Percentiles rank a stretch among this genome's conserved stretches.
Evolutionary conservation across 2,888 invertebrate genomes (phyloP).

Genomic region (Hanleya hanleyi): DNA sequence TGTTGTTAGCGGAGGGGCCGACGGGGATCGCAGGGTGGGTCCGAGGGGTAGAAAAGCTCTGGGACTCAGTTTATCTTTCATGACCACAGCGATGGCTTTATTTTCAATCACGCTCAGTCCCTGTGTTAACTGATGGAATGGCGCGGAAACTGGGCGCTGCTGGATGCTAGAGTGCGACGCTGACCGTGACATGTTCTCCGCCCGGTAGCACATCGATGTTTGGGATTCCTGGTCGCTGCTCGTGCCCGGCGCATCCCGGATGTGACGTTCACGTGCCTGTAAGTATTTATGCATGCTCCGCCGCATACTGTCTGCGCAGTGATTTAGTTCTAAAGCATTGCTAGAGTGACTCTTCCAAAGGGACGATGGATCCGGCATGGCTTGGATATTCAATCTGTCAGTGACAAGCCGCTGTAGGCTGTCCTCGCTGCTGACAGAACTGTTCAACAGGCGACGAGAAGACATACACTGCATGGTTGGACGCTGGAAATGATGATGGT

Average conservation of each 20-base stretch:
- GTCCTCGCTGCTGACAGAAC: conserved; percentile 53
- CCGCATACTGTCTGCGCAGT: conserved; percentile 66
- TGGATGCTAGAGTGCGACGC: not conserved
- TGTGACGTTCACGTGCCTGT: conserved; percentile 48
- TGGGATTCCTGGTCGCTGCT: conserved; percentile 50
- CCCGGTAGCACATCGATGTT: not conserved
- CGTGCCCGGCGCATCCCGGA: conserved; percentile 41
- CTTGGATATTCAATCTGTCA: conserved; percentile 79
- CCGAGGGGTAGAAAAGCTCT: conserved; percentile 47
- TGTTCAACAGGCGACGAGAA: conserved; percentile 29
- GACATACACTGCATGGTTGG: not conserved
- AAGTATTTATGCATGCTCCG: conserved; percentile 68
- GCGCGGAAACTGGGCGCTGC: conserved; percentile 54
- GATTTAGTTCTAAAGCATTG: conserved; percentile 60
- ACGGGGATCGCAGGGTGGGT: conserved; percentile 28
- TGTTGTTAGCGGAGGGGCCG: conserved; percentile 53
- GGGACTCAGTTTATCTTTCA: conserved; percentile 59
- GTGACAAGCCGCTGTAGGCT: conserved; percentile 29
- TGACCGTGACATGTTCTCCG: conserved; percentile 7
- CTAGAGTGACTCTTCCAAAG: conserved; percentile 28
- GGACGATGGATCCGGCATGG: conserved; percentile 78
- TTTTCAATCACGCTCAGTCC: conserved; percentile 21
- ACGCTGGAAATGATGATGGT: conserved; percentile 15
- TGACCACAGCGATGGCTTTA: conserved; percentile 44
- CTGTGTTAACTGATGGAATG: conserved; percentile 43